phyloP scores from a whole-genome alignment of 2,797 vertebrate species.

The Crax fasciolata region DNA sequence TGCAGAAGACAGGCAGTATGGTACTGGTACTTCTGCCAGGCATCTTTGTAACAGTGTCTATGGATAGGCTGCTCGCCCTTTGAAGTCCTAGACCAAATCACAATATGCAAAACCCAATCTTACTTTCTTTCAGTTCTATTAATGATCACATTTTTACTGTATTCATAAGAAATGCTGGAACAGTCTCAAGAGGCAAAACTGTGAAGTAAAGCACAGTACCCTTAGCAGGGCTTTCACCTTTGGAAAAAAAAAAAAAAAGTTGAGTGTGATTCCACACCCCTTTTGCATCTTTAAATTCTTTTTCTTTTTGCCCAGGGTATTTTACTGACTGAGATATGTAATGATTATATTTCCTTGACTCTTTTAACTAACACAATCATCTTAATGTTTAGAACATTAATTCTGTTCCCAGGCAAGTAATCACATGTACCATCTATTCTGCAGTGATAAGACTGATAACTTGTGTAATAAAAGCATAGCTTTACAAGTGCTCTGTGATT shows the following conservation, averaged over 20 bases:
- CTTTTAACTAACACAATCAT: background rate
- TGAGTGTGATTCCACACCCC: background rate
- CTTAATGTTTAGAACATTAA: background rate
- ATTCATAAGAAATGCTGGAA: background rate
- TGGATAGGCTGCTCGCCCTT: background rate
- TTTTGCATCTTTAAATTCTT: background rate
- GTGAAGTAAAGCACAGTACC: background rate
- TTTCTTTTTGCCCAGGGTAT: background rate
- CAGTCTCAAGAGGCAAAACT: background rate
- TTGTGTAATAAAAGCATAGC: background rate
- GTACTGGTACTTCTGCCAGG: background rate
- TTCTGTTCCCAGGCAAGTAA: background rate
- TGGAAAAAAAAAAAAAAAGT: background rate
- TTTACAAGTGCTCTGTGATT: background rate
- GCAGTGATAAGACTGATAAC: background rate
- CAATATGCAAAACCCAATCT: background rate
- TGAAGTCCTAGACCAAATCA: background rate
- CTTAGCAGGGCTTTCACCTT: background rate
- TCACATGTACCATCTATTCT: background rate
- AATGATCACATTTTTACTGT: background rate
- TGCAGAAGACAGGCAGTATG: accelerated
- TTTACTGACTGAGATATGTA: background rate
- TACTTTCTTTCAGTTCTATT: background rate
- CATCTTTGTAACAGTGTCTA: background rate
- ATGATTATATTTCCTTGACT: background rate